A percentile compares a stretch with the other conserved stretches of the same genome.
These are phyloP conservation scores for Anticlea derivata DNA, from an alignment of 2,888 invertebrate genomes.

Conservation along the genomic window DNA sequence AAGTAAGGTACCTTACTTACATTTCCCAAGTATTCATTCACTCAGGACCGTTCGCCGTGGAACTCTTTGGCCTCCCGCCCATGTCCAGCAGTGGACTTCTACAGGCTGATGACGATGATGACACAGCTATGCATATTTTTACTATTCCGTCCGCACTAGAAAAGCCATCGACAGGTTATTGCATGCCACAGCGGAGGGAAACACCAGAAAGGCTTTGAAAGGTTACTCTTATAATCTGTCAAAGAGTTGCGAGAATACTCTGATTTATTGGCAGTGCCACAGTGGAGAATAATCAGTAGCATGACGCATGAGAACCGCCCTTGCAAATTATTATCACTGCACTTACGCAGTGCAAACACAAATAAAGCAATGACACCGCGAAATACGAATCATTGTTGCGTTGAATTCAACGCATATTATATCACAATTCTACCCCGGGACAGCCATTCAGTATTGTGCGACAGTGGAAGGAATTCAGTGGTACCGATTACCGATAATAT, in stretches of 20 bases:
- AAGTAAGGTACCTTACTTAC: too few relatives aligned
- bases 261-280: constrained; percentile 47
- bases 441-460: background rate
- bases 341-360: too few relatives aligned
- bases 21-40: too few relatives aligned
- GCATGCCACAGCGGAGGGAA: constrained; percentile 16
- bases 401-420: constrained; percentile 2
- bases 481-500: background rate
- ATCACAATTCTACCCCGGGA: constrained; percentile 1
- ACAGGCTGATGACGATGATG: too few relatives aligned
- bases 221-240: constrained; percentile 23
- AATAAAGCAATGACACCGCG: too few relatives aligned
- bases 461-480: background rate
- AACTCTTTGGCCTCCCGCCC: too few relatives aligned
- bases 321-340: too few relatives aligned
- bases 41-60: too few relatives aligned
- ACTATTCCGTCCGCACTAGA: constrained; percentile 31
- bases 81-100: too few relatives aligned
- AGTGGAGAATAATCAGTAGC: constrained; percentile 14
- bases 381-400: background rate
- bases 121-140: constrained; percentile 28
- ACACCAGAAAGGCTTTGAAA: constrained; percentile 35
- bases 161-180: constrained; percentile 34
- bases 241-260: constrained; percentile 24
- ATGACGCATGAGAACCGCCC: background rate